phyloP scores from a whole-genome alignment of 2,888 invertebrate species.

The Rhagonycha fulva region DNA sequence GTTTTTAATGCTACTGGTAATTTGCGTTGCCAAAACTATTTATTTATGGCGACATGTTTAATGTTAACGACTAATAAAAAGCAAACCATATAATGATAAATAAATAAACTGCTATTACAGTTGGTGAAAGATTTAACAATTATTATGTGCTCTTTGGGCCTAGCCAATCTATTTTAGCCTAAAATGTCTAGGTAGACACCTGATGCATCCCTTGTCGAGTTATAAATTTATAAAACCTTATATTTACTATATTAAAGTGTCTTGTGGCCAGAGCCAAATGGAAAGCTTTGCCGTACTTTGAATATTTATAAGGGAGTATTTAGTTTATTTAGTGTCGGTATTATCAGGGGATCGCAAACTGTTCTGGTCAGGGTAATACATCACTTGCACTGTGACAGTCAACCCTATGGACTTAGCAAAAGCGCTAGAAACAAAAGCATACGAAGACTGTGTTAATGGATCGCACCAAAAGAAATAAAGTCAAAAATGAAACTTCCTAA shows the following conservation, averaged over 20 bases:
- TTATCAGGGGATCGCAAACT: constrained; percentile 48
- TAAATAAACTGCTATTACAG: background rate
- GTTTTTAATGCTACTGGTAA: background rate
- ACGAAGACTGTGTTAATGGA: constrained; percentile 42
- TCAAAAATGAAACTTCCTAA: background rate
- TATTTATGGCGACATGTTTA: background rate
- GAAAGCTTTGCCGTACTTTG: constrained; percentile 23
- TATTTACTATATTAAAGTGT: constrained; percentile 25
- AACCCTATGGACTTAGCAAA: constrained; percentile 26
- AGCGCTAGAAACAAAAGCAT: constrained; percentile 26
- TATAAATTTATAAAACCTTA: constrained; percentile 21
- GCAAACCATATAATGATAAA: background rate
- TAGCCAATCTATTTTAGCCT: constrained; percentile 11
- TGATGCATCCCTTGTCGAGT: constrained; percentile 17
- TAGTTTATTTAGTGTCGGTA: constrained; percentile 44
- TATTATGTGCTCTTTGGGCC: constrained; percentile 13
- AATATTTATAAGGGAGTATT: constrained; percentile 35
- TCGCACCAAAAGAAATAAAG: constrained; percentile 32
- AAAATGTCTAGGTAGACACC: constrained; percentile 5
- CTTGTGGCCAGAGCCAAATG: constrained; percentile 16
- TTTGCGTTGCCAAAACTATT: background rate
- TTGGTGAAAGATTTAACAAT: background rate
- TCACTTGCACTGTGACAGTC: constrained; percentile 46
- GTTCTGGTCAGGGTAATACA: constrained; percentile 47
- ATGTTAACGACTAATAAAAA: background rate